phyloP scores from a whole-genome alignment of 1,140 invertebrate species.

The Chrysomallon squamiferum region DNA sequence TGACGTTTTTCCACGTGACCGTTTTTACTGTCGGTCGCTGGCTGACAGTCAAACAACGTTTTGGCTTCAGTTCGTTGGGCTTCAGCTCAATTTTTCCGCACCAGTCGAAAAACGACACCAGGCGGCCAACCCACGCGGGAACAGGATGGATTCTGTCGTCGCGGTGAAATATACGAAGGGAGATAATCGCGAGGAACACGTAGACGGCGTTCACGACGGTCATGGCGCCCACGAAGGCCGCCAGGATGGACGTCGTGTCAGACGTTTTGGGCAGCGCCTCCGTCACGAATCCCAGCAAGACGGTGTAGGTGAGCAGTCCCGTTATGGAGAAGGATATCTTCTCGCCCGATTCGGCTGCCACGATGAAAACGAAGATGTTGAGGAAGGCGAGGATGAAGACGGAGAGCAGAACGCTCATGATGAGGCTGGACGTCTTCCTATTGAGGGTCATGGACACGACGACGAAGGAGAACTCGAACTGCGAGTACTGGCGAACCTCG shows the following conservation, averaged over 20 bases:
- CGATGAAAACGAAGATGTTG: conserved; percentile 15
- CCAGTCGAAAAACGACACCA: no score
- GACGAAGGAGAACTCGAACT: neutral
- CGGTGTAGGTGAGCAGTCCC: conserved; percentile 27
- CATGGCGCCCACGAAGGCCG: neutral
- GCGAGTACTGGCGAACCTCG: no score
- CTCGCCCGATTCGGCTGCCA: conserved; percentile 24
- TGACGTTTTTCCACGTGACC: no score
- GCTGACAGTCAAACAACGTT: no score
- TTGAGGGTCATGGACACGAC: conserved; percentile 4
- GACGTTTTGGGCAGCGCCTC: conserved; percentile 11
- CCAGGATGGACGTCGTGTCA: neutral
- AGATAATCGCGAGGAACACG: neutral
- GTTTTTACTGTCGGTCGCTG: no score
- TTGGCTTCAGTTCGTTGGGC: no score
- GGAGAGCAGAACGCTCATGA: conserved; percentile 11
- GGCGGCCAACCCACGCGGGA: neutral
- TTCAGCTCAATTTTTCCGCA: no score
- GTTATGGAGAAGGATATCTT: conserved; percentile 28
- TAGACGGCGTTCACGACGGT: neutral
- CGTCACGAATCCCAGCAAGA: conserved; percentile 25
- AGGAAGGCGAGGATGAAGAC: conserved; percentile 10
- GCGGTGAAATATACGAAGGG: neutral
- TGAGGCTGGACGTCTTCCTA: conserved; percentile 1
- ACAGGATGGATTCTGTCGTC: neutral